Conservation (phyloP, 2,888 invertebrate species). For the Pogonocherus hispidulus region DNA sequence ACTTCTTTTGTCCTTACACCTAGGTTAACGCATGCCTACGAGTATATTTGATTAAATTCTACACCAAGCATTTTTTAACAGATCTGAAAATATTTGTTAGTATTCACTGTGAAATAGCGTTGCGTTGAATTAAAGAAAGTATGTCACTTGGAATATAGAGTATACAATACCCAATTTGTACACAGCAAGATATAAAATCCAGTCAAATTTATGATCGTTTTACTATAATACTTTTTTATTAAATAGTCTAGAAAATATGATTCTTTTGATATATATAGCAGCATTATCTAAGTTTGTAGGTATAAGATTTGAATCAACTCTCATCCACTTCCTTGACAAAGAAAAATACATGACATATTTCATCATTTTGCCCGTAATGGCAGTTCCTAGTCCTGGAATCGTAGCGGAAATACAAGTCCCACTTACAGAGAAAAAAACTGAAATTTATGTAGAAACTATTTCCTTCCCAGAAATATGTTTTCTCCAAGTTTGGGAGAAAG, state of each 20-base stretch:
- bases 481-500: not conserved
- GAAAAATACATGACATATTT: not conserved
- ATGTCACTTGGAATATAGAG: no score
- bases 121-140: no score
- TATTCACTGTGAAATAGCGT: no score
- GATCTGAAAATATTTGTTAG: no score
- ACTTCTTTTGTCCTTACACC: no score
- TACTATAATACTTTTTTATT: no score
- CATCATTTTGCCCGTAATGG: not conserved
- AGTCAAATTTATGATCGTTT: no score
- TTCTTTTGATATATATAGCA: not conserved
- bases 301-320: not conserved
- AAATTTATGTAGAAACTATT: constrained; percentile 1
- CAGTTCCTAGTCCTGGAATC: not conserved
- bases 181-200: no score
- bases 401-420: not conserved
- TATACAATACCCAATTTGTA: no score
- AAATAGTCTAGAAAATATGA: not conserved
- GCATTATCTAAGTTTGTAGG: not conserved
- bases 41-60: no score
- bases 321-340: not conserved
- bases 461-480: constrained; percentile 14
- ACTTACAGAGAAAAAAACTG: not conserved
- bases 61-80: no score
- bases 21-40: no score